These are phyloP conservation scores for Ptyas mucosa DNA, from an alignment of 2,113 vertebrate genomes.

Conservation along the genomic window DNA sequence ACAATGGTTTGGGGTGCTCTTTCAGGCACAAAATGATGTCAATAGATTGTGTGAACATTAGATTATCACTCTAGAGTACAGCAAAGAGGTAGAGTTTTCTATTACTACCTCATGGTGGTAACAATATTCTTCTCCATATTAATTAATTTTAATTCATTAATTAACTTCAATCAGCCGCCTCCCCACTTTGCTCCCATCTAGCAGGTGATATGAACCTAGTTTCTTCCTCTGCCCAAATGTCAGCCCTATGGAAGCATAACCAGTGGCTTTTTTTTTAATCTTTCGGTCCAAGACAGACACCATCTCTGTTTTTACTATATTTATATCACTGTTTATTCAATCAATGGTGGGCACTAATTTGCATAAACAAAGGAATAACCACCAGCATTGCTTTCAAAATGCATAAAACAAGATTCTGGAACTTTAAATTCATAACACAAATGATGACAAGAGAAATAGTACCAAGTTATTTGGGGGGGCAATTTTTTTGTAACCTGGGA, in stretches of 20 bases:
- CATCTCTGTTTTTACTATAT: not conserved
- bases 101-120: not conserved
- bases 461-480: not conserved
- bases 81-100: not conserved
- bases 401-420: not conserved
- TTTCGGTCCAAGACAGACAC: not conserved
- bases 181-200: not conserved
- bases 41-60: not conserved
- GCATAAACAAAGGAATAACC: not conserved
- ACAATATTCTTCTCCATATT: not conserved
- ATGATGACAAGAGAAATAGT: not conserved
- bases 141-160: not conserved
- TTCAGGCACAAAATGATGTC: not conserved
- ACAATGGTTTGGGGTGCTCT: not conserved
- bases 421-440: not conserved
- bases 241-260: not conserved
- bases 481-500: not conserved
- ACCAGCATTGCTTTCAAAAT: not conserved
- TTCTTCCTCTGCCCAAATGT: not conserved
- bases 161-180: not conserved
- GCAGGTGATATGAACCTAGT: not conserved
- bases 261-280: not conserved
- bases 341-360: too few relatives aligned
- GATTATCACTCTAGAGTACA: not conserved
- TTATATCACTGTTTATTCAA: not conserved